Conservation (phyloP, 1,140 invertebrate genomes). For the Bombus haemorrhoidalis region DNA sequence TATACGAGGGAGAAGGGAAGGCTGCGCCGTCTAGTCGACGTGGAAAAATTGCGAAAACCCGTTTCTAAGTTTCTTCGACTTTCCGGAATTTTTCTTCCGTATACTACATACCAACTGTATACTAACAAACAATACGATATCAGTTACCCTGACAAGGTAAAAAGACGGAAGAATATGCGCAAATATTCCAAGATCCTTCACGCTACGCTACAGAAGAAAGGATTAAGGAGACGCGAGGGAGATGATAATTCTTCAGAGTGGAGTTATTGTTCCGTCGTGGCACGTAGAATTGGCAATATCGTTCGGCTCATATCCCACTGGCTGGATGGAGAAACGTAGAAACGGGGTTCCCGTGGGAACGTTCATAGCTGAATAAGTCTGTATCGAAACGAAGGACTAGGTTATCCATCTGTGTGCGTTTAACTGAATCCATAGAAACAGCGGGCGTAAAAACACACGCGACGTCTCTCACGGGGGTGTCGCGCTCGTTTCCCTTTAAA, state of each 20-base stretch:
- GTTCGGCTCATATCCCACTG: neutral
- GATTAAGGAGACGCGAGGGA: neutral
- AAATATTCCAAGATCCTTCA: too few species aligned
- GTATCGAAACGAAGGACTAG: neutral
- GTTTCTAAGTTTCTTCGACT: too few species aligned
- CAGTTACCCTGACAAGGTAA: neutral
- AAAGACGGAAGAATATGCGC: neutral
- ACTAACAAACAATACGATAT: neutral
- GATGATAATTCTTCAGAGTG: neutral
- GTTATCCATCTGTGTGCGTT: too few species aligned
- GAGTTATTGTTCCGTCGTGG: conserved; percentile 1
- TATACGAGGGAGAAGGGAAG: too few species aligned
- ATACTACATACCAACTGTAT: too few species aligned
- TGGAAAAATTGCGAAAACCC: too few species aligned
- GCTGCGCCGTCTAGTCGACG: too few species aligned
- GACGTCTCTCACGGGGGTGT: too few species aligned
- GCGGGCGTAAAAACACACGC: neutral
- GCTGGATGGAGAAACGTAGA: too few species aligned
- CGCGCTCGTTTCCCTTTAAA: conserved; percentile 2
- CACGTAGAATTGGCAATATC: conserved; percentile 19
- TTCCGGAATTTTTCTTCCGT: too few species aligned
- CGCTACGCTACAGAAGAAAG: neutral
- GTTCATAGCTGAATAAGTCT: conserved; percentile 8
- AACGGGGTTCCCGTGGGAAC: neutral
- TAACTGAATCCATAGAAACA: neutral